A percentile compares a stretch with the other conserved stretches of the same genome.
Evolutionary conservation across 35 echinoderm and acorn worm genomes (phyloP).

Genomic region (Stichopus chloronotus): DNA sequence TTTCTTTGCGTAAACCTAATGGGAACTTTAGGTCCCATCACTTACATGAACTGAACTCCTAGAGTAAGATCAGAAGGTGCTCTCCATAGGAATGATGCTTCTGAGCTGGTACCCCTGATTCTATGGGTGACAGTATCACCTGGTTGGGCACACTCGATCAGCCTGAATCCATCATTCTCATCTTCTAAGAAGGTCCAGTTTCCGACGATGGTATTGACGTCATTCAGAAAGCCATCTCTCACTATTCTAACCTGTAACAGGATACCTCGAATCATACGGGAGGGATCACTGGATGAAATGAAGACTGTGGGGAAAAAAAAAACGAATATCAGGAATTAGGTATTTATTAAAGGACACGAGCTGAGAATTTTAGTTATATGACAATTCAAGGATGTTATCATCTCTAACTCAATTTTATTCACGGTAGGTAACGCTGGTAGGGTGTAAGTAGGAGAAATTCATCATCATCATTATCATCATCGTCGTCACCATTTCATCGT

Average conservation of each 20-base stretch:
- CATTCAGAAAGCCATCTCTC: neutral
- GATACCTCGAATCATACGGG: neutral
- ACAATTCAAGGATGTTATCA: too few species aligned
- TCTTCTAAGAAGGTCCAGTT: constrained; percentile 4
- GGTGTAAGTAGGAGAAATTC: too few species aligned
- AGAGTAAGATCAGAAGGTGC: neutral
- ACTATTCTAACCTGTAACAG: constrained; percentile 24
- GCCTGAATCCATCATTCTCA: neutral
- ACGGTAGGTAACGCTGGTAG: too few species aligned
- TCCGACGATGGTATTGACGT: constrained; percentile 13
- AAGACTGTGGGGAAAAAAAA: neutral
- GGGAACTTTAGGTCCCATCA: neutral
- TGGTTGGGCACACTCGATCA: neutral
- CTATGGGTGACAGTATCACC: constrained; percentile 19
- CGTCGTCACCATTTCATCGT: too few species aligned
- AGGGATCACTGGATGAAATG: neutral
- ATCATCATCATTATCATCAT: too few species aligned
- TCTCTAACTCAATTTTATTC: too few species aligned
- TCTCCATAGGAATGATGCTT: constrained; percentile 2
- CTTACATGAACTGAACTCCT: constrained; percentile 35
- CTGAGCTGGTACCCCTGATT: neutral
- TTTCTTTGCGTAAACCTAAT: too few species aligned
- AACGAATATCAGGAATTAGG: neutral
- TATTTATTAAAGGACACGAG: neutral
- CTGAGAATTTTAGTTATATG: neutral